Base-by-base conservation (phyloP, 2,888 invertebrate genomes). In the Latheticus oryzae region DNA sequence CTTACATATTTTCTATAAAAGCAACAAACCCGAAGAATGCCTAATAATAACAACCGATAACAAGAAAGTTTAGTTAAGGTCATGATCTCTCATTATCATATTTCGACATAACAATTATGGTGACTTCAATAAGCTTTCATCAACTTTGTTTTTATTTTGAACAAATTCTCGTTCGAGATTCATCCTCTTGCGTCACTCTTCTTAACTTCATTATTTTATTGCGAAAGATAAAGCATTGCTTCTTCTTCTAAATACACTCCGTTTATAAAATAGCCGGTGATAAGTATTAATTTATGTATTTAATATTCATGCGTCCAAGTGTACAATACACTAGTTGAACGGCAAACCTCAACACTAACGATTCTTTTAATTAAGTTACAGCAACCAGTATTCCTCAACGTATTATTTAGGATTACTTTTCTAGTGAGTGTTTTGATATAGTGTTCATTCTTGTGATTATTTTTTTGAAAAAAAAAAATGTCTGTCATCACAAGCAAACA, bases 21-120 rank as follows among this genome's bases (percentile, higher is more conserved):
- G 15, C 35, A 7, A 9, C 38, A 3, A 9, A 16, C 21, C 4
- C 9, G 21, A 45, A 45, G 32, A 30, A 48, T 17, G 13, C 35
- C 24, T 26, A 37, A 12, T 37, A 48, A 48, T 30, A 51, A 38
- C 30, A 30, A 9, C 5, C 51, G 51, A 38, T 51, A 57, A 65
- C 32, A 54, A 8, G 51, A 59, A 48, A 40, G 30, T 62, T 50
- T 45, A 42, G 53, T 45, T 52, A 62, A 65, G 68, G 65, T 68
- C 68, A 60, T 62, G 68, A 65, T 66, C 66, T 55, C 38, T 43
- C 33, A 68, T 67, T 67, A 68, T 68, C 66, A 61, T 64, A 67
- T 66, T 67, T 59, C 54, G 45, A 54, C 54, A 59, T 37, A 16
- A 59, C 42, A 50, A 52, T 32, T 37, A 50, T 37, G 21, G 40